Evolutionary conservation across 2,113 vertebrate genomes (phyloP).

Genomic region (Nibea coibor): DNA sequence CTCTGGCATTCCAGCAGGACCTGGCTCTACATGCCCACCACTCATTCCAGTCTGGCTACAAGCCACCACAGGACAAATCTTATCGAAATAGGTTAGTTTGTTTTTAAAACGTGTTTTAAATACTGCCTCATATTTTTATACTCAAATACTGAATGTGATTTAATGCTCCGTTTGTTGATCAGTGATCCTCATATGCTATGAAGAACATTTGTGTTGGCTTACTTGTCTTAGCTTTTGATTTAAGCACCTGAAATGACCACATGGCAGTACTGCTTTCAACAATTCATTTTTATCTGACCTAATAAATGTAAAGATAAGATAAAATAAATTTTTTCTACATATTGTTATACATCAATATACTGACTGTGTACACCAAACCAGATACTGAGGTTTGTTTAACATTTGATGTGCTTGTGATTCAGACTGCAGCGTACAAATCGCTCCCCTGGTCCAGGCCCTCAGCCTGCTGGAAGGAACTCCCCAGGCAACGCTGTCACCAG

Average conservation of each 20-base stretch:
- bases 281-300: neutral
- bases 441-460: constrained; percentile 89
- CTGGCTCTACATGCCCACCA: constrained; percentile 88
- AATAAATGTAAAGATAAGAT: no score
- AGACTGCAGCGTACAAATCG: constrained; percentile 89
- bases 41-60: constrained; percentile 90
- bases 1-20: constrained; percentile 90
- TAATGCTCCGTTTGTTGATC: neutral
- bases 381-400: neutral
- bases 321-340: neutral
- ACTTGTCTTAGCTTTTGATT: neutral
- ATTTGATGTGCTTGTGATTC: constrained; percentile 33
- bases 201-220: neutral
- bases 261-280: neutral
- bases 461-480: constrained; percentile 88
- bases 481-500: constrained; percentile 92
- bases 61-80: constrained; percentile 89
- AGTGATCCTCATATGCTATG: neutral
- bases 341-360: neutral
- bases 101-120: neutral
- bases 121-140: neutral
- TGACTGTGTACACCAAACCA: neutral
- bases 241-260: neutral
- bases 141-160: neutral
- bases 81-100: constrained; percentile 89